A percentile compares a stretch with the other conserved stretches of the same genome.
Conservation (phyloP, 2,888 invertebrate genomes). For the Pseudococcus longispinus region DNA sequence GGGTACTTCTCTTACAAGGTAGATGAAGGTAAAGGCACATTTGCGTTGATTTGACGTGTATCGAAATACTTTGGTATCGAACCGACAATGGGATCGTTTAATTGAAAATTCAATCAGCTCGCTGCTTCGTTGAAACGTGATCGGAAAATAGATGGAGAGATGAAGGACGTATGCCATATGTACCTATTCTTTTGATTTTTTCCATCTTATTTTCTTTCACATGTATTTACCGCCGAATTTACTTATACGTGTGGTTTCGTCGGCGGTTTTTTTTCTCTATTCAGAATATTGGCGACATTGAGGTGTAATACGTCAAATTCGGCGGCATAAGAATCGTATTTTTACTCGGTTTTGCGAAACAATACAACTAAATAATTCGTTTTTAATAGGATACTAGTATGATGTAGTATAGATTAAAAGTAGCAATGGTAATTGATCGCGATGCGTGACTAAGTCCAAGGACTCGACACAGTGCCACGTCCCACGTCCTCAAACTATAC, state of each 20-base stretch:
- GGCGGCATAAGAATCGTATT: not conserved
- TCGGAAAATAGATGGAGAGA: not conserved
- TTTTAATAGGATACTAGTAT: not conserved
- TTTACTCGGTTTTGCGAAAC: not conserved
- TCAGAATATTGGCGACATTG: not conserved
- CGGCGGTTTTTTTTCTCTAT: not conserved
- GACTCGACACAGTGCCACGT: conserved; percentile 4
- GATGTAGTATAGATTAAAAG: not conserved
- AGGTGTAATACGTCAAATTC: not conserved
- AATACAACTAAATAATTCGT: not conserved
- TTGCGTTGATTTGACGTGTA: not conserved
- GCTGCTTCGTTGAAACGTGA: not conserved
- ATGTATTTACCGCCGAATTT: conserved; percentile 5
- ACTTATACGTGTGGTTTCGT: not conserved
- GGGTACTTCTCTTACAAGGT: not conserved
- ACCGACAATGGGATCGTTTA: not conserved
- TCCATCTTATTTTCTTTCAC: not conserved
- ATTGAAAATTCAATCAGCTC: conserved; percentile 1
- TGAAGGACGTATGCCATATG: not conserved
- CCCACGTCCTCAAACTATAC: not conserved
- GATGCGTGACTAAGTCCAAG: conserved; percentile 28
- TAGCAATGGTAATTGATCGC: conserved; percentile 10
- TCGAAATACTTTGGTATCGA: not conserved
- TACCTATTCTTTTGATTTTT: not conserved
- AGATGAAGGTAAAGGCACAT: not conserved